Conservation (phyloP, 2,113 vertebrate genomes). For the Ceyx margarethae region DNA sequence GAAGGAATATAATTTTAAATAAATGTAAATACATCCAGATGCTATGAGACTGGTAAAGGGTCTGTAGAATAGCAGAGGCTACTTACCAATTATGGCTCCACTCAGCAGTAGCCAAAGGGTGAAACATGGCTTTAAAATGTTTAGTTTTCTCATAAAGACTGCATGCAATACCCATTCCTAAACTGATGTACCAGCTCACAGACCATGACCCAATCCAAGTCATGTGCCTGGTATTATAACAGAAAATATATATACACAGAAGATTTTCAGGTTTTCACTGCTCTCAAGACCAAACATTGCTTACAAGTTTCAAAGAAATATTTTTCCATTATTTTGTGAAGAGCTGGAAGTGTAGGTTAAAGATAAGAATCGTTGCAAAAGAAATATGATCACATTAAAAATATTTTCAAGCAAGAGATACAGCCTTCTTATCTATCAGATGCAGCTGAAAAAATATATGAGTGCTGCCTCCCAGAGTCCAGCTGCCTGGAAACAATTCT, state of each 20-base stretch:
- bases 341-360: neutral
- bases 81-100: neutral
- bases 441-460: constrained; percentile 32
- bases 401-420: neutral
- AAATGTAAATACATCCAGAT: neutral
- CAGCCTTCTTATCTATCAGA: neutral
- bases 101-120: neutral
- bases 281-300: neutral
- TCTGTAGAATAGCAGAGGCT: neutral
- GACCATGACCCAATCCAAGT: neutral
- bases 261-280: neutral
- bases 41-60: neutral
- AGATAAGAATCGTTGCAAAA: neutral
- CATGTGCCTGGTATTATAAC: neutral
- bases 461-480: constrained; percentile 67
- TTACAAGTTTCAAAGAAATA: neutral
- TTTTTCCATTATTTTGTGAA: neutral
- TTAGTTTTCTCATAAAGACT: neutral
- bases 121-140: neutral
- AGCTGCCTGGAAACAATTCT: constrained; percentile 3
- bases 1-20: neutral
- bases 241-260: neutral
- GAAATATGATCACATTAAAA: neutral
- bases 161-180: neutral
- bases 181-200: neutral